Base-by-base conservation (phyloP, 1,140 invertebrate genomes). In the Fopius arisanus region DNA sequence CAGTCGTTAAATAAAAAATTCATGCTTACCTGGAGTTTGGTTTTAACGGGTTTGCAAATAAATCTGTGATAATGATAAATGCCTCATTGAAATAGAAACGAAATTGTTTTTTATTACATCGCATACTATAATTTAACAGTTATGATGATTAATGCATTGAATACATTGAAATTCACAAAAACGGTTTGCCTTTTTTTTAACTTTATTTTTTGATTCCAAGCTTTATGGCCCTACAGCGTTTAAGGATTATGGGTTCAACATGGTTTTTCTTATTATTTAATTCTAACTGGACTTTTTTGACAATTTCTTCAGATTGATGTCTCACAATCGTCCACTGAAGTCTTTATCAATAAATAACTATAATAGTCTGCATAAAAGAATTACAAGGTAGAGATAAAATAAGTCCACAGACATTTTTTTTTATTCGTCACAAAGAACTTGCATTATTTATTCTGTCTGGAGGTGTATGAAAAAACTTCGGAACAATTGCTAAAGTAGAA, bases 81-180 rank as follows among this genome's bases (percentile, higher is more conserved):
- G 3, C 16, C 12, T 37, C 33, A 14, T 14, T 14, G 43, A 48
- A 19, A 40, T 37, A 33, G 37, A 68, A 43, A 5, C 16, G 29
- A 12, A 62, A 66, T 23, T 21, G 21, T 68, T 40, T 5, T 41
- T 43, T 43, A 48, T 43, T 68, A 68, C 5, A 68, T 43, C 23
- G 66, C 21, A 78, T 80, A 77, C 78, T 81, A 76, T 77, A 78
- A 79, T 77, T 73, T 77, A 82, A 80, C 77, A 80, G 67, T 81
- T 59, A 59, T 59, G 5, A 26, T 59, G 80, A 83, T 77, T 79
- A 77, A 68, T 80, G 81, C 71, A 68, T 59, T 67, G 76, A 81
- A 72, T 82, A 80, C 78, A 79, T 70, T 76, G 75, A 76, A 73
- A 59, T 81, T 75, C 73, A 75, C 73, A 80, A 77, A 19, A 68